Percentiles rank a stretch among this genome's conserved stretches.
Conservation (phyloP, 1,140 invertebrate species). For the Drosophila arizonae region DNA sequence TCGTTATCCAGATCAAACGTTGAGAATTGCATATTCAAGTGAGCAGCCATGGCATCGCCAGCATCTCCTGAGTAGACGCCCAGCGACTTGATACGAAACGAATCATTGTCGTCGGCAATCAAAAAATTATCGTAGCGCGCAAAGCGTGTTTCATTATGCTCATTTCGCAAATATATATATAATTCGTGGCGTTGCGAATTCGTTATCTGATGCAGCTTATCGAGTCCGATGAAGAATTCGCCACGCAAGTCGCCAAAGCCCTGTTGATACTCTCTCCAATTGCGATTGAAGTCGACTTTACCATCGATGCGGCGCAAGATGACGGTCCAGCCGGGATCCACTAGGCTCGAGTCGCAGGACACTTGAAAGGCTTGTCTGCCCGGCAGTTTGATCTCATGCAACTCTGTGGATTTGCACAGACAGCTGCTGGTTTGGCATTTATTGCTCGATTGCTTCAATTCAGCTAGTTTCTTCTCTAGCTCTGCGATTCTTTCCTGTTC, state of each 20-base stretch:
- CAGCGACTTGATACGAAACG: constrained; percentile 86
- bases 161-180: constrained; percentile 32
- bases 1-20: constrained; percentile 89
- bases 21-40: constrained; percentile 88
- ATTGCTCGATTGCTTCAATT: constrained; percentile 1
- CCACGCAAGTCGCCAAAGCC: constrained; percentile 33
- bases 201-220: constrained; percentile 37
- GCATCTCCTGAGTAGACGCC: constrained; percentile 86
- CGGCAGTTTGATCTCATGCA: constrained; percentile 20
- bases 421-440: constrained; percentile 30
- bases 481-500: constrained; percentile 28
- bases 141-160: constrained; percentile 22
- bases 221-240: constrained; percentile 39
- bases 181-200: constrained; percentile 31
- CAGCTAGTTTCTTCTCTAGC: constrained; percentile 17
- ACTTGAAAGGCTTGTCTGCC: constrained; percentile 25
- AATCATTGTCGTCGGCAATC: constrained; percentile 83
- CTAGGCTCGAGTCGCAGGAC: constrained; percentile 27
- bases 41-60: constrained; percentile 87
- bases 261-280: constrained; percentile 35
- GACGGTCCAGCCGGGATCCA: constrained; percentile 26
- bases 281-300: constrained; percentile 18
- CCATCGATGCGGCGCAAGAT: constrained; percentile 32
- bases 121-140: constrained; percentile 25
- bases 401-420: constrained; percentile 23